Base-by-base conservation (phyloP, 2,797 vertebrate genomes). In the Phoeniculus purpureus region DNA sequence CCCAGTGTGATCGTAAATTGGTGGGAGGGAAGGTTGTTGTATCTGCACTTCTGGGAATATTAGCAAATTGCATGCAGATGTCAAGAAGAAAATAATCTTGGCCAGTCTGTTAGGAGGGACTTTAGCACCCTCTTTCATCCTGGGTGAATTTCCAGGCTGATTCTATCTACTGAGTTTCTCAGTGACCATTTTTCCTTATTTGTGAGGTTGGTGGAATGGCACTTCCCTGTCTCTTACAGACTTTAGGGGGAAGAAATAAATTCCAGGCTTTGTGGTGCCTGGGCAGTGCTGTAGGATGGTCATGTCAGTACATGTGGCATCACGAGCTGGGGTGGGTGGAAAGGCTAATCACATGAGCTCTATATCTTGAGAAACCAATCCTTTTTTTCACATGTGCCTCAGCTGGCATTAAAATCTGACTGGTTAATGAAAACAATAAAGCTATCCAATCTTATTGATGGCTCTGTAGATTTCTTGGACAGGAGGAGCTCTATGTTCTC, bases 391-490 rank as follows among this genome's bases (percentile, higher is more conserved):
- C 32, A 10, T 65, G 26, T 59, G 48, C 59, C 79, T 90, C 90
- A 91, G 78, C 75, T 88, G 85, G 65, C 81, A 83, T 92, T 83
- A 93, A 87, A 95, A 89, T 87, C 68, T 95, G 88, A 90, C 89
- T 10, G 29, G 37, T 68, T 95, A 95, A 93, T 92, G 88, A 93
- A 94, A 87, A 75, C 78, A 85, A 72, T 90, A 92, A 92, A 92
- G 31, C 84, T 74, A 90, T 90, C 89, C 52, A 77, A 48, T 52
- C 48, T 94, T 91, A 87, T 75, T 94, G 91, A 92, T 95, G 62
- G 65, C 43, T 77, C 6, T 86, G 78, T 65, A 87, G 81, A 90
- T 90, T 85, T 82, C 88, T 70, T 72, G 56, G 52, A 60, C 55
- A 13, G 20, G 52, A 78, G 15, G 10, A 88, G 25, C 55, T 72